Conservation (phyloP, 1,140 invertebrate genomes). For the Philaenus spumarius region DNA sequence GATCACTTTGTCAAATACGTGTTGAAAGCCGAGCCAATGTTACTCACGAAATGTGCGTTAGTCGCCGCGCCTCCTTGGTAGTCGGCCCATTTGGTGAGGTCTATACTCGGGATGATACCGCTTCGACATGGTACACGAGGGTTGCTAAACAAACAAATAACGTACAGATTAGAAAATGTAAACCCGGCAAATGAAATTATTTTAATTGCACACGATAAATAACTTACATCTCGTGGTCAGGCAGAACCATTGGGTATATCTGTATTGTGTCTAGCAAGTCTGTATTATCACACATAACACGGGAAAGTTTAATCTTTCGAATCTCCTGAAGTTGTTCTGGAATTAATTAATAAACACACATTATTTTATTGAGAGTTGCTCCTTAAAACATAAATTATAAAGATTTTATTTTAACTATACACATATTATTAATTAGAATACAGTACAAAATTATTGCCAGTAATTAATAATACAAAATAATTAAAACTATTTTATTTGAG, state of each 20-base stretch:
- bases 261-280: slow-evolving; percentile 90
- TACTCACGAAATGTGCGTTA: slow-evolving; percentile 16
- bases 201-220: not conserved
- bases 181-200: not conserved
- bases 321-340: slow-evolving; percentile 85
- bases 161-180: no score
- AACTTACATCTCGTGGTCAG: slow-evolving; percentile 85
- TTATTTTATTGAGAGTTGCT: no score
- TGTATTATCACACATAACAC: slow-evolving; percentile 92
- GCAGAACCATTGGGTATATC: slow-evolving; percentile 85
- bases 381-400: no score
- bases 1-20: slow-evolving; percentile 15
- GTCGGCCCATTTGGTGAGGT: slow-evolving; percentile 83
- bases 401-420: no score
- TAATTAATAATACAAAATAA: no score
- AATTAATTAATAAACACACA: slow-evolving; percentile 3
- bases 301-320: slow-evolving; percentile 74
- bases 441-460: no score
- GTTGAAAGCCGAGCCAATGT: not conserved
- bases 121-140: slow-evolving; percentile 82
- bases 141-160: slow-evolving; percentile 52
- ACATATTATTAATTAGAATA: no score
- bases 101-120: slow-evolving; percentile 77
- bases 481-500: no score
- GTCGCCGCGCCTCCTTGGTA: slow-evolving; percentile 11